Conservation (phyloP, 2,888 invertebrate species). For the Spodoptera littoralis region DNA sequence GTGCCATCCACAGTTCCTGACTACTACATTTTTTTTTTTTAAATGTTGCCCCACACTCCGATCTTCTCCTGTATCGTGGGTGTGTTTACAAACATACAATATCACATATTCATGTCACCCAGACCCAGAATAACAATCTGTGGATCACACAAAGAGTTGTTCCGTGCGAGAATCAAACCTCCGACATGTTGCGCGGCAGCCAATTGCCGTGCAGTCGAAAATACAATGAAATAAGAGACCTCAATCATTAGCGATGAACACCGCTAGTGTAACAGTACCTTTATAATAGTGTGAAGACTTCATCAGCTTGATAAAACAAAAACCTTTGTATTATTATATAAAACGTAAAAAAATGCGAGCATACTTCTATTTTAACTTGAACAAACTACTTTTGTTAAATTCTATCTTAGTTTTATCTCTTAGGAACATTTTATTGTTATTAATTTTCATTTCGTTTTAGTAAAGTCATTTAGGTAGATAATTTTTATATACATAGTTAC, state of each 20-base stretch:
- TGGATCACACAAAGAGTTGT: no score
- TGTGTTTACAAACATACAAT: no score
- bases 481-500: neutral
- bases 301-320: constrained; percentile 11
- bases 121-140: no score
- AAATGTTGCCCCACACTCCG: no score
- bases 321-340: constrained; percentile 15
- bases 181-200: no score
- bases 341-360: constrained; percentile 9
- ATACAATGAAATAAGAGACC: neutral
- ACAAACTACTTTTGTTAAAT: constrained; percentile 10
- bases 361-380: constrained; percentile 6
- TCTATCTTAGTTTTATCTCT: constrained; percentile 14
- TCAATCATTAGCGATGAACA: neutral
- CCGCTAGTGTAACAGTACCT: constrained; percentile 1
- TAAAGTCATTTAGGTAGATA: neutral
- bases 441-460: constrained; percentile 15
- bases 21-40: no score
- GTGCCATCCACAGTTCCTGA: neutral
- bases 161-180: no score
- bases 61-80: no score
- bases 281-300: constrained; percentile 4
- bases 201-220: no score
- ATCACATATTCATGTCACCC: no score
- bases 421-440: constrained; percentile 19